Conservation (phyloP, 64 coral and sea anemone genomes). For the Montipora foliosa region DNA sequence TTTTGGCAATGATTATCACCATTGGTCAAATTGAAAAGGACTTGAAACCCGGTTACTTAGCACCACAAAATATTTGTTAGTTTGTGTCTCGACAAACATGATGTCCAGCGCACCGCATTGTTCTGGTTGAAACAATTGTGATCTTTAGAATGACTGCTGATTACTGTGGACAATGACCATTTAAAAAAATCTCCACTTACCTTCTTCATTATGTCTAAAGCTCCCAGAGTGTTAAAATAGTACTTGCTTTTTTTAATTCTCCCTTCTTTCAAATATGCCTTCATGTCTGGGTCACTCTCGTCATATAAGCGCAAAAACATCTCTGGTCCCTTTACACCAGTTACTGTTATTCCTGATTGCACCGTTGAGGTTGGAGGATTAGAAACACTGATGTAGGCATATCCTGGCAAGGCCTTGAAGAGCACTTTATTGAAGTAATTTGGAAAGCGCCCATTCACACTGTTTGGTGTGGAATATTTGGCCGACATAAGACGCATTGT, state of each 20-base stretch:
- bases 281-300: neutral
- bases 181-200: neutral
- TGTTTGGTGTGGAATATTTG: slow-evolving; percentile 72
- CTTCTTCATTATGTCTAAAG: slow-evolving; percentile 39
- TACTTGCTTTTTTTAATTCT: neutral
- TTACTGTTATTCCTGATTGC: slow-evolving; percentile 10
- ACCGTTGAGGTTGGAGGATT: neutral
- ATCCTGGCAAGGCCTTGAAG: slow-evolving; percentile 48
- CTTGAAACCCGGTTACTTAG: no score
- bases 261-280: neutral
- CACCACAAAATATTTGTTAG: no score
- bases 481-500: slow-evolving; percentile 53
- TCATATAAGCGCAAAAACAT: slow-evolving; percentile 68
- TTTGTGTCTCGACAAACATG: no score
- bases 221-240: slow-evolving; percentile 61
- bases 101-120: no score
- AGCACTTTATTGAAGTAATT: slow-evolving; percentile 48
- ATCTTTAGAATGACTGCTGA: neutral
- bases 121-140: no score
- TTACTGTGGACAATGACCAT: neutral
- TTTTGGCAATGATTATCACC: no score
- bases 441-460: slow-evolving; percentile 77
- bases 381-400: slow-evolving; percentile 65
- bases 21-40: no score
- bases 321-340: neutral